A percentile compares a stretch with the other conserved stretches of the same genome.
Conservation (phyloP, 2,797 vertebrate species). For the Poliocrania exsul region DNA sequence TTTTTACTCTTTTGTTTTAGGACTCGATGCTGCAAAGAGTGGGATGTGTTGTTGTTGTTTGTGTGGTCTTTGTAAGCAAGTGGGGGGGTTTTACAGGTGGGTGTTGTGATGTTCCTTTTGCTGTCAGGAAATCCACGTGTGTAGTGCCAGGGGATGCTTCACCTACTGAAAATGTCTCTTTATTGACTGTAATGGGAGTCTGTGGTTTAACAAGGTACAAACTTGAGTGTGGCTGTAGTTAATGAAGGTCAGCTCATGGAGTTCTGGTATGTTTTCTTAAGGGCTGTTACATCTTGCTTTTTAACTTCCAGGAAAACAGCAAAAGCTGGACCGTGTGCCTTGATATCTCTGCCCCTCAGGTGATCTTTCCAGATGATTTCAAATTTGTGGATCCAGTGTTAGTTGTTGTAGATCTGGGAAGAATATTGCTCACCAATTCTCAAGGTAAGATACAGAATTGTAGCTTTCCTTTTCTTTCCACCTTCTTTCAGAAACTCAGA, state of each 20-base stretch:
- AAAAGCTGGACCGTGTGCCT: constrained; percentile 95
- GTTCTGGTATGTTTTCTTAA: neutral
- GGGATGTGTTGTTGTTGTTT: neutral
- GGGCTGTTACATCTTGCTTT: neutral
- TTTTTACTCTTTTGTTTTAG: neutral
- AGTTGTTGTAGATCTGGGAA: constrained; percentile 94
- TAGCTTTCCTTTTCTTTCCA: neutral
- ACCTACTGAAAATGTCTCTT: neutral
- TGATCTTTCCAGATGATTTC: constrained; percentile 98
- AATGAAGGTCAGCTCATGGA: neutral
- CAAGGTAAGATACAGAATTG: constrained; percentile 82
- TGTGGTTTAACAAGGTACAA: neutral
- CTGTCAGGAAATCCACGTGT: neutral
- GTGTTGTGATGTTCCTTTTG: neutral
- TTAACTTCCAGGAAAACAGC: constrained; percentile 88
- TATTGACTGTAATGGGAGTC: neutral
- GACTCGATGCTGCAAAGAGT: neutral
- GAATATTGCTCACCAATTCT: constrained; percentile 94
- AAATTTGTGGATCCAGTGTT: constrained; percentile 91
- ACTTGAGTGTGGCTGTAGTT: neutral
- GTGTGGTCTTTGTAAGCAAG: neutral
- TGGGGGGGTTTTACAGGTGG: neutral
- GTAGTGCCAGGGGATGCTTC: neutral
- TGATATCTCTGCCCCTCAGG: constrained; percentile 96
- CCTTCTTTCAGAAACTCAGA: neutral